Evolutionary conservation across 2,113 vertebrate species (phyloP).

Genomic region (Girardinichthys multiradiatus): DNA sequence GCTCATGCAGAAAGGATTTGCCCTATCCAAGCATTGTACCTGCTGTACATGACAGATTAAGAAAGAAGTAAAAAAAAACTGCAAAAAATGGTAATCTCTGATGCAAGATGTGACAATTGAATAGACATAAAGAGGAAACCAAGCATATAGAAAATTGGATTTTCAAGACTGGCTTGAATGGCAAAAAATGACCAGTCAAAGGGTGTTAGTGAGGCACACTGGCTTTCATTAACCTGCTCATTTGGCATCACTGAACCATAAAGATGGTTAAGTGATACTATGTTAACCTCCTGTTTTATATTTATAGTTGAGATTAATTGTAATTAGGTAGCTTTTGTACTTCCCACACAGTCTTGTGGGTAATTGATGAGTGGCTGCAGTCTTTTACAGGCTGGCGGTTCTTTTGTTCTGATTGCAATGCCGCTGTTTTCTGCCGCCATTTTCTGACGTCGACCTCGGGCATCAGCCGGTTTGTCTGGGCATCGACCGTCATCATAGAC

Average conservation of each 20-base stretch:
- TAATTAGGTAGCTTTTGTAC: constrained; percentile 80
- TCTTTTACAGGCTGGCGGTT: constrained; percentile 61
- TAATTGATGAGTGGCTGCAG: constrained; percentile 77
- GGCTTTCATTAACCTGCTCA: constrained; percentile 81
- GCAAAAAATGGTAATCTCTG: constrained; percentile 73
- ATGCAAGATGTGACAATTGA: constrained; percentile 80
- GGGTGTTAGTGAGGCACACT: constrained; percentile 77
- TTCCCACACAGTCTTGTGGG: constrained; percentile 60
- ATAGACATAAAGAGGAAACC: constrained; percentile 76
- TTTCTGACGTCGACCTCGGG: constrained; percentile 48
- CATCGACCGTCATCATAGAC: constrained; percentile 42
- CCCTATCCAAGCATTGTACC: constrained; percentile 75
- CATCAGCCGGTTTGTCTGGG: constrained; percentile 20
- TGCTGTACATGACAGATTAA: constrained; percentile 79
- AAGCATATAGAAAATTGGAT: constrained; percentile 82
- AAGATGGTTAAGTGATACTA: constrained; percentile 84
- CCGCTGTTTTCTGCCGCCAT: constrained; percentile 44
- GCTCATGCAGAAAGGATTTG: constrained; percentile 79
- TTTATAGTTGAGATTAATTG: constrained; percentile 78
- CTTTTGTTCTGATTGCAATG: constrained; percentile 64
- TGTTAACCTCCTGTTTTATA: constrained; percentile 85
- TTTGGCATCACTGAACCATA: constrained; percentile 80
- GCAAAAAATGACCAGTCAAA: constrained; percentile 79
- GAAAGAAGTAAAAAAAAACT: constrained; percentile 62
- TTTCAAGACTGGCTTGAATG: constrained; percentile 79